phyloP scores from a whole-genome alignment of 2,797 vertebrate genomes.

The Aulostomus chinensis region DNA sequence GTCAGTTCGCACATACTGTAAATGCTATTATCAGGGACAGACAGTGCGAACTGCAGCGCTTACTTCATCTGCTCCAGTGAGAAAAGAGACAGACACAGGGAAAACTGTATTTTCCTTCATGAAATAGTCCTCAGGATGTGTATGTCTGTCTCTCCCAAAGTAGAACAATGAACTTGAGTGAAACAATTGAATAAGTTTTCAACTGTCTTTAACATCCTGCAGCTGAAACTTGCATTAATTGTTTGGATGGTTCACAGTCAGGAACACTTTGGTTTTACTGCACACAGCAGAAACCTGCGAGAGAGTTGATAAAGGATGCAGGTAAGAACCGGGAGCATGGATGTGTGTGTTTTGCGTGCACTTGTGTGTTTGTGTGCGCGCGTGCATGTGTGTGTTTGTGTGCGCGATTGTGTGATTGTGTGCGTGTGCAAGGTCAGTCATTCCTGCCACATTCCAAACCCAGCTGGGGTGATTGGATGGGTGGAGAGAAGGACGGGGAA shows the following conservation, averaged over 20 bases:
- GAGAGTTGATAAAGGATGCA: too few species aligned
- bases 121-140: too few species aligned
- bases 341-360: too few species aligned
- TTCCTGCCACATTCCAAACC: conserved; percentile 75
- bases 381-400: conserved; percentile 13
- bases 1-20: too few species aligned
- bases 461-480: conserved; percentile 78
- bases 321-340: too few species aligned
- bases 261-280: too few species aligned
- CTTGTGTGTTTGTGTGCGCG: conserved; percentile 43
- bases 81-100: not conserved
- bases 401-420: conserved; percentile 30
- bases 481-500: conserved; percentile 64
- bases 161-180: not conserved
- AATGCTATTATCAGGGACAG: too few species aligned
- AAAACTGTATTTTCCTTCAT: too few species aligned
- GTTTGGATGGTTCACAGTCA: conserved; percentile 1
- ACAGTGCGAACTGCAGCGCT: too few species aligned
- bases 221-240: conserved; percentile 4
- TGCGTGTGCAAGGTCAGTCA: conserved; percentile 59
- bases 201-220: too few species aligned
- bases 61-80: not conserved
- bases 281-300: too few species aligned
- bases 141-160: too few species aligned
- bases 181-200: not conserved